Conservation (phyloP, 37 sponge, comb jelly and placozoan species). For the Spongia lamella region DNA sequence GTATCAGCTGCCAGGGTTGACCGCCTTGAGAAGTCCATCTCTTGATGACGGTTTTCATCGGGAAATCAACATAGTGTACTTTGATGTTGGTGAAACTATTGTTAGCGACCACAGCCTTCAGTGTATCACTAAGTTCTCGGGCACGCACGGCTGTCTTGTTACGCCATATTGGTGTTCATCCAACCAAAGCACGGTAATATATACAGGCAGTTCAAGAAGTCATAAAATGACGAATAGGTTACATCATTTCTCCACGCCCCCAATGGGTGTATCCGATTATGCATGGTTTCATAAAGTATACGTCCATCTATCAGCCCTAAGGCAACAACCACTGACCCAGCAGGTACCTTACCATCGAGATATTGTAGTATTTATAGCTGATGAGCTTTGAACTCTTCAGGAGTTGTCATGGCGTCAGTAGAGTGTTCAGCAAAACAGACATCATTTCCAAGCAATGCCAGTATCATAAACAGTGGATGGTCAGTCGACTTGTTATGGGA, state of each 20-base stretch:
- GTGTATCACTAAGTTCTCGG: constrained; percentile 60
- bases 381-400: constrained; percentile 73
- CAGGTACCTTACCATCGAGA: constrained; percentile 65
- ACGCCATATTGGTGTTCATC: constrained; percentile 90
- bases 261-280: constrained; percentile 79
- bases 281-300: constrained; percentile 73
- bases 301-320: constrained; percentile 86
- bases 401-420: constrained; percentile 85
- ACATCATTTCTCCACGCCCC: constrained; percentile 74
- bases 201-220: constrained; percentile 88
- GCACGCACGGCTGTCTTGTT: constrained; percentile 79
- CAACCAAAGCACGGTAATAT: constrained; percentile 93
- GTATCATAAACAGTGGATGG: constrained; percentile 64
- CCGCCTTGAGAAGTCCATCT: constrained; percentile 69
- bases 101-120: constrained; percentile 54
- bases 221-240: constrained; percentile 78
- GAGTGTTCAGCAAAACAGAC: constrained; percentile 83
- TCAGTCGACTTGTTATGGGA: constrained; percentile 43
- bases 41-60: constrained; percentile 42
- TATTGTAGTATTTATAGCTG: constrained; percentile 59
- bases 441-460: constrained; percentile 88
- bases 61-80: constrained; percentile 62
- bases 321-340: constrained; percentile 64
- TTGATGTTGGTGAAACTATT: constrained; percentile 71
- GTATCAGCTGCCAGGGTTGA: constrained; percentile 79